These are phyloP conservation scores for Apodemus sylvaticus DNA, from an alignment of 2,113 vertebrate genomes.

Conservation along the genomic window DNA sequence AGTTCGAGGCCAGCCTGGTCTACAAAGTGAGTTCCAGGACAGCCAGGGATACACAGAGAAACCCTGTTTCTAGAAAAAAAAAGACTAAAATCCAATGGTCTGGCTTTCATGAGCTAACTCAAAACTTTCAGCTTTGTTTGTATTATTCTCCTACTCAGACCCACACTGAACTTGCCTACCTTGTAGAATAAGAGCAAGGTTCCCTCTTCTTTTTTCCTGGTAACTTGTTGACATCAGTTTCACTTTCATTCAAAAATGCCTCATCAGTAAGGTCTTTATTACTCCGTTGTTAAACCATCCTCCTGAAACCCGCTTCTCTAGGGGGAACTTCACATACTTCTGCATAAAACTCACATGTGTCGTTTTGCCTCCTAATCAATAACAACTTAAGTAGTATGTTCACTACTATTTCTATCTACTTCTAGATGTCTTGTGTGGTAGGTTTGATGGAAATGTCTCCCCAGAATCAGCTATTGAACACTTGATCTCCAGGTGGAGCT, in stretches of 20 bases:
- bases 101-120: background rate
- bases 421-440: background rate
- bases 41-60: too few relatives aligned
- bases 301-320: background rate
- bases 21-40: too few relatives aligned
- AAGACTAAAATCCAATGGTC: background rate
- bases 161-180: background rate
- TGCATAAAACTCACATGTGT: background rate
- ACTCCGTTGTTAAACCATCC: background rate
- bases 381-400: background rate
- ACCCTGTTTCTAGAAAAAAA: too few relatives aligned
- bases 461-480: background rate
- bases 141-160: background rate
- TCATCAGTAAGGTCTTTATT: background rate
- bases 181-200: background rate
- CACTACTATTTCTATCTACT: background rate
- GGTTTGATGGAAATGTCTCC: background rate
- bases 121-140: background rate
- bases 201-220: background rate
- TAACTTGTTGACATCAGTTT: background rate
- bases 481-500: background rate
- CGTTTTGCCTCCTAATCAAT: background rate
- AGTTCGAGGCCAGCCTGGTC: too few relatives aligned
- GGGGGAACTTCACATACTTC: background rate
- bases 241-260: background rate